phyloP scores from a whole-genome alignment of 2,797 vertebrate genomes.

The Sebastes oblongus region DNA sequence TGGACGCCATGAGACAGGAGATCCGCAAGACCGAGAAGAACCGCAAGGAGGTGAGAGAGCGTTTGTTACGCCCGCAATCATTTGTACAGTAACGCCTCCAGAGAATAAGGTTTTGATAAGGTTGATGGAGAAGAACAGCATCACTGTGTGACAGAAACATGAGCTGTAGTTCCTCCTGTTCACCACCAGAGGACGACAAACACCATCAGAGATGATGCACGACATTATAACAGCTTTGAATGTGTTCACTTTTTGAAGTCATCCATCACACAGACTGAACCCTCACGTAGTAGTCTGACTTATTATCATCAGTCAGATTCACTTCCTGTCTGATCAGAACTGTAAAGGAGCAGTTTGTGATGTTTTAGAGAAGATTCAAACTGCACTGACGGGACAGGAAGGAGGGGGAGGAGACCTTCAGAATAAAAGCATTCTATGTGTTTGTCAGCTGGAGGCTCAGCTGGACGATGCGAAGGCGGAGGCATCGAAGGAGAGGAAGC shows the following conservation, averaged over 20 bases:
- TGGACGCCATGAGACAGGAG: constrained; percentile 90
- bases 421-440: constrained; percentile 34
- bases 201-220: background rate
- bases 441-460: constrained; percentile 89
- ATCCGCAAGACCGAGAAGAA: constrained; percentile 90
- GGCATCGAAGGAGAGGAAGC: constrained; percentile 92
- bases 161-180: background rate
- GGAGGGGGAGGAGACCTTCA: background rate
- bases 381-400: background rate
- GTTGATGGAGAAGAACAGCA: too few species aligned
- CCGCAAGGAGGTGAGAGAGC: constrained; percentile 85
- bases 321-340: background rate
- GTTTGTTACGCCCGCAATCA: too few species aligned
- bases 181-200: constrained; percentile 3
- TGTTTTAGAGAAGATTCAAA: too few species aligned
- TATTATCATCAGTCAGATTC: background rate
- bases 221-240: too few species aligned
- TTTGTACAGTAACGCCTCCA: too few species aligned
- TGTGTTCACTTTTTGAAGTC: too few species aligned
- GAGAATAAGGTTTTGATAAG: background rate
- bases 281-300: too few species aligned
- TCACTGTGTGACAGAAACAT: background rate
- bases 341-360: too few species aligned
- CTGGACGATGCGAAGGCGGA: constrained; percentile 89
- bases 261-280: too few species aligned